phyloP scores from a whole-genome alignment of 2,888 invertebrate genomes.

The Baronia brevicornis region DNA sequence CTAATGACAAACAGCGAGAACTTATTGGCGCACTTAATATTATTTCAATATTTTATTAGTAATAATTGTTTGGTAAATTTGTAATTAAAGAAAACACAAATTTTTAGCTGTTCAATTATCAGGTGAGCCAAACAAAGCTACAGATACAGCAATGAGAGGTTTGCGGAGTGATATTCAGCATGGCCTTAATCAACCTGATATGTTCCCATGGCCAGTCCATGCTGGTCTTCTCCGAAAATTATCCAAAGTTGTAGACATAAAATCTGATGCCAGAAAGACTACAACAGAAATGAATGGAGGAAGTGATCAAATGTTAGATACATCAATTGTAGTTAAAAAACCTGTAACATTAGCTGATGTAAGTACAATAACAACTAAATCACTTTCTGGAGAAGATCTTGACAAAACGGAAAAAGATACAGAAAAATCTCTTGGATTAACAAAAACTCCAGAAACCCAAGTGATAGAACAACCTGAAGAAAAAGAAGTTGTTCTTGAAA shows the following conservation, averaged over 20 bases:
- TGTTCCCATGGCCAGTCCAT: conserved; percentile 60
- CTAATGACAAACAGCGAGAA: too few relatives aligned
- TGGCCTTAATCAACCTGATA: conserved; percentile 36
- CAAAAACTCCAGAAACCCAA: conserved; percentile 30
- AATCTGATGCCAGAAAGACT: conserved; percentile 44
- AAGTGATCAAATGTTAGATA: conserved; percentile 41
- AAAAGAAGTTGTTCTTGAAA: conserved; percentile 53
- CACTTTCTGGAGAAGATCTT: conserved; percentile 44
- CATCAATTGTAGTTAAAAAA: conserved; percentile 31
- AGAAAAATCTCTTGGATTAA: conserved; percentile 21
- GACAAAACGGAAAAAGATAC: conserved; percentile 28
- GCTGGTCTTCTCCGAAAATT: conserved; percentile 59
- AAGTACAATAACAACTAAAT: conserved; percentile 59
- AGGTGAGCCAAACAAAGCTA: conserved; percentile 64
- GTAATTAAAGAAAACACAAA: conserved; percentile 2
- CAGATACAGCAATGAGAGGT: conserved; percentile 63
- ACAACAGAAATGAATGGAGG: conserved; percentile 57
- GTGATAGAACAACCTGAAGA: conserved; percentile 30
- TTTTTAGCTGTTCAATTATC: conserved; percentile 58
- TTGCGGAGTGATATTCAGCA: conserved; percentile 58
- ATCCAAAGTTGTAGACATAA: conserved; percentile 64
- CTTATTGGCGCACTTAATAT: too few relatives aligned
- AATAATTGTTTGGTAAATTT: too few relatives aligned
- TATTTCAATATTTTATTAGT: too few relatives aligned
- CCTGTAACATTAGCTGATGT: conserved; percentile 58